A percentile compares a stretch with the other conserved stretches of the same genome.
phyloP scores from a whole-genome alignment of 2,797 vertebrate genomes.

The Notolepis coatsorum region DNA sequence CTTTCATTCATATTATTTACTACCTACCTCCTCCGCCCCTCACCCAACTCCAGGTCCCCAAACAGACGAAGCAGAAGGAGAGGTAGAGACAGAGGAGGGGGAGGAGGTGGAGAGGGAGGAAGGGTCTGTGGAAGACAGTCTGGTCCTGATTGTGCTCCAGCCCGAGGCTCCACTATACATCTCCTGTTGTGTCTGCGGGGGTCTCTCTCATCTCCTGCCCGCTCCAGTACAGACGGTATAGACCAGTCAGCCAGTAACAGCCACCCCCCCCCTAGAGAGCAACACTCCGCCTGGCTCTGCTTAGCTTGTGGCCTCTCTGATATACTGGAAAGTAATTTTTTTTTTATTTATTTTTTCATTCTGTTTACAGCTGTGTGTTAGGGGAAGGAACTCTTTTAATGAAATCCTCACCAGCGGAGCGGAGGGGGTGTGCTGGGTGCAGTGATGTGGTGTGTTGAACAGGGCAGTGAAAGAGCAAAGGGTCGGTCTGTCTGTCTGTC shows the following conservation, averaged over 20 bases:
- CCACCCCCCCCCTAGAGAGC: neutral
- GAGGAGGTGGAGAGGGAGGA: too few species aligned
- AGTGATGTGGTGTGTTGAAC: neutral
- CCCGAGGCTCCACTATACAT: neutral
- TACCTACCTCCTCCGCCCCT: neutral
- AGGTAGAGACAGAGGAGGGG: too few species aligned
- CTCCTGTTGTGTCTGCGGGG: neutral
- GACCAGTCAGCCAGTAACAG: neutral
- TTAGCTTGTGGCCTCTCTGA: neutral
- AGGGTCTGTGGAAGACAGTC: neutral
- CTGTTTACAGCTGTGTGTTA: neutral
- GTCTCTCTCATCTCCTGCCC: neutral
- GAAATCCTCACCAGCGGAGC: neutral
- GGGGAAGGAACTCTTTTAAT: neutral
- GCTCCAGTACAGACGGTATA: neutral
- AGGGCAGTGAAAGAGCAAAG: neutral
- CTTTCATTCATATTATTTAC: slow-evolving; percentile 1
- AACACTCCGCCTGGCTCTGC: neutral
- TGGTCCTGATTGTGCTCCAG: neutral
- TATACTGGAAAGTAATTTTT: neutral
- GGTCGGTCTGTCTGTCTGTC: neutral
- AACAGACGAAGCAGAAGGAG: neutral
- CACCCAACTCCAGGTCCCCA: neutral
- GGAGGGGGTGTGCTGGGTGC: neutral
- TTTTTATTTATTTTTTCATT: neutral